phyloP scores from a whole-genome alignment of 2,888 invertebrate species.

The Microchrysa polita region DNA sequence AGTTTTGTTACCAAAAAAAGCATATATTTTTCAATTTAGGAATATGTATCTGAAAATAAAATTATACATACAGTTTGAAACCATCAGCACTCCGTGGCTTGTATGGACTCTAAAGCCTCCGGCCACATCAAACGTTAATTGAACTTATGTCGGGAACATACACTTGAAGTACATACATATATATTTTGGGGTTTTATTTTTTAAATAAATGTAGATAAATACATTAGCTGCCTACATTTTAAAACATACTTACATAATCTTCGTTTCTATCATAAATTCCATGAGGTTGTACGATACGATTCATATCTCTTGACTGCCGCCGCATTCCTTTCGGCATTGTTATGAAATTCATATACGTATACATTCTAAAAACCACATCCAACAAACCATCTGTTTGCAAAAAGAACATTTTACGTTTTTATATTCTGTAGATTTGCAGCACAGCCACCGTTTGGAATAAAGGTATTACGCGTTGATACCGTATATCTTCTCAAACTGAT shows the following conservation, averaged over 20 bases:
- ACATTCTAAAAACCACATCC: conserved; percentile 10
- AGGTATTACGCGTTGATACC: not conserved
- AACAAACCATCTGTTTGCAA: conserved; percentile 9
- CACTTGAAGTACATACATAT: not conserved
- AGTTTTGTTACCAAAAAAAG: too few species aligned
- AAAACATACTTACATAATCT: too few species aligned
- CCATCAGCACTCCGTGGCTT: not conserved
- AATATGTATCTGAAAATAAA: too few species aligned
- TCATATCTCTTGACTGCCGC: not conserved
- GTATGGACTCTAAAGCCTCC: not conserved
- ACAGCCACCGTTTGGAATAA: not conserved
- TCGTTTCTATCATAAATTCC: not conserved
- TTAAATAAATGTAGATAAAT: not conserved
- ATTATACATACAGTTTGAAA: not conserved
- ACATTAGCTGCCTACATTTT: not conserved
- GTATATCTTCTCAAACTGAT: not conserved
- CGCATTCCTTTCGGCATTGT: not conserved
- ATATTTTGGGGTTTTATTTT: not conserved
- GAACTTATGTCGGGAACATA: not conserved
- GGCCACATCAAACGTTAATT: conserved; percentile 14
- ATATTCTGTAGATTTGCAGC: not conserved
- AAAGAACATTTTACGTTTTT: not conserved
- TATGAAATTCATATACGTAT: not conserved
- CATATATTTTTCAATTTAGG: too few species aligned
- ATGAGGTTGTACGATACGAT: not conserved